Evolutionary conservation across 2,888 invertebrate genomes (phyloP).

Genomic region (Tachina lurida): DNA sequence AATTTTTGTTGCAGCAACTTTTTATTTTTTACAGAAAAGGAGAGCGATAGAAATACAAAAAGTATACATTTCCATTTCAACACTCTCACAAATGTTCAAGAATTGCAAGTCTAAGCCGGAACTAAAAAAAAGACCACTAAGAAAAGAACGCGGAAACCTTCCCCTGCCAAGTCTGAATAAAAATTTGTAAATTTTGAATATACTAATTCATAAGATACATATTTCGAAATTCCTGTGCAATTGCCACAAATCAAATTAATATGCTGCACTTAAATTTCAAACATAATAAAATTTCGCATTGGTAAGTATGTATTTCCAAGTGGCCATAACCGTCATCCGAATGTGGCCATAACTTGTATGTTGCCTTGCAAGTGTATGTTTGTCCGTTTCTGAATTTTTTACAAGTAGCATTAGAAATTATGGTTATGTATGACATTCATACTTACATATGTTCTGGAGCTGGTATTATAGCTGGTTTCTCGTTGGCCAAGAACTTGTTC

Average conservation of each 20-base stretch:
- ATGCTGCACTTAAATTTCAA: neutral
- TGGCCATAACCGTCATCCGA: conserved; percentile 59
- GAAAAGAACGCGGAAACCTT: conserved; percentile 34
- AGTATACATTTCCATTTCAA: too few relatives aligned
- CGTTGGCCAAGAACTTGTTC: conserved; percentile 61
- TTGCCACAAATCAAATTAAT: conserved; percentile 12
- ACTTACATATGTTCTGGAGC: conserved; percentile 13
- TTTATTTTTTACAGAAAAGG: too few relatives aligned
- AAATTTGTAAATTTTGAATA: neutral
- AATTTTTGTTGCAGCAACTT: too few relatives aligned
- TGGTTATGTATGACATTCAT: conserved; percentile 61
- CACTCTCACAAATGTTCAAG: too few relatives aligned
- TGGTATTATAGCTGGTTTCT: conserved; percentile 16
- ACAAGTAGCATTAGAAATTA: conserved; percentile 52
- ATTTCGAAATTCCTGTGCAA: neutral
- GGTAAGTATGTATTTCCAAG: conserved; percentile 36
- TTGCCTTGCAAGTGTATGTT: neutral
- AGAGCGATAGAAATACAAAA: too few relatives aligned
- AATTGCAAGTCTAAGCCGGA: too few relatives aligned
- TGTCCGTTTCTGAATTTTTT: neutral
- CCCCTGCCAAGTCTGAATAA: conserved; percentile 7
- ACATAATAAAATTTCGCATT: conserved; percentile 21
- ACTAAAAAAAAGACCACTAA: neutral
- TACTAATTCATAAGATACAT: conserved; percentile 23
- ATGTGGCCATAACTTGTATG: conserved; percentile 61